A percentile compares a stretch with the other conserved stretches of the same genome.
Conservation (phyloP, 2,113 vertebrate species). For the Vanacampus margaritifer region DNA sequence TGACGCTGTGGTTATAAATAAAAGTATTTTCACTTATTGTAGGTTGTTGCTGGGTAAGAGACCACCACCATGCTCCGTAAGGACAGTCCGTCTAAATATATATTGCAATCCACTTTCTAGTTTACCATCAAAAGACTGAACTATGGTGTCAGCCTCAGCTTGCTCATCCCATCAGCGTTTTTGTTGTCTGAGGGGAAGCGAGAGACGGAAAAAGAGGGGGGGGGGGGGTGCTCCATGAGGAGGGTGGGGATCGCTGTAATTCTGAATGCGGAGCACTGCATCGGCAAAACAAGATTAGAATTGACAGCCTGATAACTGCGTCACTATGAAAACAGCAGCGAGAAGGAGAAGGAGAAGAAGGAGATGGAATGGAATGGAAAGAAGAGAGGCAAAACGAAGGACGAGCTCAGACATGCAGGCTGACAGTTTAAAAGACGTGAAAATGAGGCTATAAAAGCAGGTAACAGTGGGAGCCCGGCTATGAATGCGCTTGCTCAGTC, state of each 20-base stretch:
- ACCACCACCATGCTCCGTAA: conserved; percentile 13
- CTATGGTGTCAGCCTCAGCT: conserved; percentile 44
- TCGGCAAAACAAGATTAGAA: conserved; percentile 72
- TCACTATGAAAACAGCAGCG: conserved; percentile 68
- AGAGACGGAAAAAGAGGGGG: conserved; percentile 21
- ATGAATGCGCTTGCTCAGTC: conserved; percentile 40
- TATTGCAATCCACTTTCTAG: conserved; percentile 37
- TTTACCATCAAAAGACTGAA: conserved; percentile 44
- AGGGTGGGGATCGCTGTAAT: conserved; percentile 51
- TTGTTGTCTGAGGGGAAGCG: conserved; percentile 43
- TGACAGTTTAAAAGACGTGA: conserved; percentile 39
- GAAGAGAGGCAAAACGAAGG: conserved; percentile 19
- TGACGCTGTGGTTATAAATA: neutral
- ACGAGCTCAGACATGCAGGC: conserved; percentile 4
- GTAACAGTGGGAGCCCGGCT: conserved; percentile 21
- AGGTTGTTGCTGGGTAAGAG: conserved; percentile 20
- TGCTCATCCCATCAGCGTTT: conserved; percentile 57
- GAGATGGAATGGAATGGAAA: conserved; percentile 11
- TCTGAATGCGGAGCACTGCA: conserved; percentile 68
- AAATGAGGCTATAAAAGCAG: conserved; percentile 54
- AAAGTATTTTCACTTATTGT: conserved; percentile 1
- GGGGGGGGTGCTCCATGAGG: conserved; percentile 20
- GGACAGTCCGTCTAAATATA: conserved; percentile 32
- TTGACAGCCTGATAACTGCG: conserved; percentile 72
- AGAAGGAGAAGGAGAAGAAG: conserved; percentile 23